These are phyloP conservation scores for Anableps anableps DNA, from an alignment of 2,797 vertebrate species.

Conservation along the genomic window DNA sequence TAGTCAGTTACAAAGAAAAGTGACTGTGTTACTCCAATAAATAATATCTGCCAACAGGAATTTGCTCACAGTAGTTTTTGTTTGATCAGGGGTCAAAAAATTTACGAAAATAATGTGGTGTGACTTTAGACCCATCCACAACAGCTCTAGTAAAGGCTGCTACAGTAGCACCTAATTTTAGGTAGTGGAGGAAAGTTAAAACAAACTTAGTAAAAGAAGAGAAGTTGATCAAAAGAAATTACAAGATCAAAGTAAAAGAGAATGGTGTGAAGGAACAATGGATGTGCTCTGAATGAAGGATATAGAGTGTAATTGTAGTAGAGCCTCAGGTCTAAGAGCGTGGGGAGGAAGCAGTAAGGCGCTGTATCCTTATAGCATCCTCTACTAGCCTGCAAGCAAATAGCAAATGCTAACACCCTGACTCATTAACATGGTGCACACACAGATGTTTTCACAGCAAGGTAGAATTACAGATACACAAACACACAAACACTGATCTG, in stretches of 20 bases:
- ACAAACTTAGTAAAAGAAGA: constrained; percentile 48
- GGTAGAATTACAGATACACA: constrained; percentile 12
- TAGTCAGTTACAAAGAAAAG: background rate
- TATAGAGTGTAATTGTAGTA: constrained; percentile 27
- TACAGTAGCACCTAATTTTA: background rate
- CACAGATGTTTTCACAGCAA: constrained; percentile 6
- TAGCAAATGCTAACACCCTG: constrained; percentile 64
- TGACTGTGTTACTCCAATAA: background rate
- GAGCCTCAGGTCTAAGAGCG: constrained; percentile 51
- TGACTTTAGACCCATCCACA: background rate
- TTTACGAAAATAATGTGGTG: background rate
- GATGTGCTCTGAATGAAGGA: constrained; percentile 13
- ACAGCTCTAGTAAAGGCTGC: background rate
- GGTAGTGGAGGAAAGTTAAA: constrained; percentile 5
- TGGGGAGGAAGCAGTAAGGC: constrained; percentile 58
- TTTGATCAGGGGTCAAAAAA: too few species aligned
- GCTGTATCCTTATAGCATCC: constrained; percentile 57
- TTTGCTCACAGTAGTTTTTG: too few species aligned
- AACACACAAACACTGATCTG: constrained; percentile 9
- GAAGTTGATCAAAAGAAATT: constrained; percentile 51
- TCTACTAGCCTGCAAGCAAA: constrained; percentile 59
- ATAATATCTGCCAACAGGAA: background rate
- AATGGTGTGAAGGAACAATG: constrained; percentile 16
- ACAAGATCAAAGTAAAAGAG: constrained; percentile 41
- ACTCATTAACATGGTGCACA: constrained; percentile 45